Evolutionary conservation across 1,140 invertebrate species (phyloP).

Genomic region (Melanaphis sacchari): DNA sequence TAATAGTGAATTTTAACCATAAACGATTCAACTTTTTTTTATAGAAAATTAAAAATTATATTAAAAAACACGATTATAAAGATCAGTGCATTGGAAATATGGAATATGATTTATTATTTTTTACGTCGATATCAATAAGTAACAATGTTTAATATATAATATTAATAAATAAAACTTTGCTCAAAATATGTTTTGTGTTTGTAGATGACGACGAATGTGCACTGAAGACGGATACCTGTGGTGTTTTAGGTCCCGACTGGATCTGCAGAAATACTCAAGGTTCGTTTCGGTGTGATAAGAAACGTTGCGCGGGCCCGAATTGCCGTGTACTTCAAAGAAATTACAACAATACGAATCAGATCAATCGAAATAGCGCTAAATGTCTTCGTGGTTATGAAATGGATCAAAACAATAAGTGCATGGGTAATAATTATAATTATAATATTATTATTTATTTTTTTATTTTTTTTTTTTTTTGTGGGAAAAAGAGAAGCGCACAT

Average conservation of each 20-base stretch:
- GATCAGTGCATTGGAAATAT: not conserved
- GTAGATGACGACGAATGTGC: conserved; percentile 92
- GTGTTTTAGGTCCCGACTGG: conserved; percentile 71
- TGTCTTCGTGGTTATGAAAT: conserved; percentile 40
- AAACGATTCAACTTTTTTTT: not conserved
- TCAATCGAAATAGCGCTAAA: not conserved
- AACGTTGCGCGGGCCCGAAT: conserved; percentile 9
- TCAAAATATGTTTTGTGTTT: not conserved
- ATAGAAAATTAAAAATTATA: not conserved
- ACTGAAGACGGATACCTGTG: conserved; percentile 82
- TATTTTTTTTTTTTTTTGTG: too few species aligned
- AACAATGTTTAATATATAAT: not conserved
- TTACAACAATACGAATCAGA: not conserved
- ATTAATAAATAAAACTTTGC: not conserved
- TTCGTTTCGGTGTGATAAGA: conserved; percentile 67
- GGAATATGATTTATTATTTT: not conserved
- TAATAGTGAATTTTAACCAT: not conserved
- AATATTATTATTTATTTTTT: not conserved
- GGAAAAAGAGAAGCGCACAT: too few species aligned
- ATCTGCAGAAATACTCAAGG: conserved; percentile 83
- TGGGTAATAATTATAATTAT: not conserved
- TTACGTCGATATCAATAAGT: not conserved
- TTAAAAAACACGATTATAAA: not conserved
- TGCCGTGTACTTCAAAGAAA: not conserved
- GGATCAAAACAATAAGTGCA: conserved; percentile 18